Conservation (phyloP, 2,888 invertebrate species). For the Branchipolynoe longqiensis region DNA sequence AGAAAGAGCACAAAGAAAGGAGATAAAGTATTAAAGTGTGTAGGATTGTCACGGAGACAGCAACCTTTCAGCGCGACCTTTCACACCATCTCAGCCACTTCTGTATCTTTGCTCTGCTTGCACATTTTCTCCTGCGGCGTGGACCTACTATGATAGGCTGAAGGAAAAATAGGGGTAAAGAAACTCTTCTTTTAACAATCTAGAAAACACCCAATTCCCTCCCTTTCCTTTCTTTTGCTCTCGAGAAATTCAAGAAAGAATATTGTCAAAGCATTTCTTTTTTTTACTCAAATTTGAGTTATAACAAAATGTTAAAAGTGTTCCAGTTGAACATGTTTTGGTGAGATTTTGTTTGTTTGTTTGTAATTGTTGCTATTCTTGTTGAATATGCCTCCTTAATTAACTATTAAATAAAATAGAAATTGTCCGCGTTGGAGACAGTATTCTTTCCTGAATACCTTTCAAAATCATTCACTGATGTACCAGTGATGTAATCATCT, state of each 20-base stretch:
- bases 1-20: too few relatives aligned
- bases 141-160: slow-evolving; percentile 47
- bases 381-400: too few relatives aligned
- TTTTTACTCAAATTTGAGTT: not conserved
- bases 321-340: too few relatives aligned
- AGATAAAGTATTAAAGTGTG: too few relatives aligned
- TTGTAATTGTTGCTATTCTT: too few relatives aligned
- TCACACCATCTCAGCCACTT: slow-evolving; percentile 34
- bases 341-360: too few relatives aligned
- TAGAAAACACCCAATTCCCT: slow-evolving; percentile 25
- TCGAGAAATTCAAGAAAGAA: slow-evolving; percentile 50
- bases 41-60: too few relatives aligned
- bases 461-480: slow-evolving; percentile 39
- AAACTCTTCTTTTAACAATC: slow-evolving; percentile 47
- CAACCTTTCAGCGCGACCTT: too few relatives aligned
- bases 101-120: slow-evolving; percentile 50
- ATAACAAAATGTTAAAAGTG: not conserved
- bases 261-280: slow-evolving; percentile 35
- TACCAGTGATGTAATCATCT: not conserved
- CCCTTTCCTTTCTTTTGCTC: slow-evolving; percentile 42
- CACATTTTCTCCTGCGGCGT: slow-evolving; percentile 39
- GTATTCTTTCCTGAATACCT: slow-evolving; percentile 51
- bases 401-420: too few relatives aligned
- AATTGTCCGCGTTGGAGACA: not conserved
- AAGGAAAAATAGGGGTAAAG: slow-evolving; percentile 56